These are phyloP conservation scores for Hypsibius dujardini DNA, from an alignment of 1,140 invertebrate species.

Conservation along the genomic window DNA sequence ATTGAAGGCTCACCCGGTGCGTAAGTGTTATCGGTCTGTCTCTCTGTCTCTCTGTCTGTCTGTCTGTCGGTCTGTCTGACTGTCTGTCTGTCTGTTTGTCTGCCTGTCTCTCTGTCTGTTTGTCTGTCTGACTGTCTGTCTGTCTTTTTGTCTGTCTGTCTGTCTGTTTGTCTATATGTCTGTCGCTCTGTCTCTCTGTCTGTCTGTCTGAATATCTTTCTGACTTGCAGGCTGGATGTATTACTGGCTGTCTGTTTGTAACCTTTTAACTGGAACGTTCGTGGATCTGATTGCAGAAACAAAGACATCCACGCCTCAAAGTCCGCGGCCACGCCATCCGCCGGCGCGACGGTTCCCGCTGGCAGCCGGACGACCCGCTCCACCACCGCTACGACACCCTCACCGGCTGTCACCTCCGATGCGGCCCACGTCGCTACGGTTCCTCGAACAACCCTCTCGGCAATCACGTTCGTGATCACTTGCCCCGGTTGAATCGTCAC, in stretches of 20 bases:
- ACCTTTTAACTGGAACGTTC: too few species aligned
- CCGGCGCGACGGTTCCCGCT: not conserved
- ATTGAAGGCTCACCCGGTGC: too few species aligned
- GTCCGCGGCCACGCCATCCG: not conserved
- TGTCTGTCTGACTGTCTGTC: not conserved
- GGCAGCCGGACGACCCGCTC: not conserved
- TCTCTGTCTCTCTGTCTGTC: not conserved
- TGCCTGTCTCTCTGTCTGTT: too few species aligned
- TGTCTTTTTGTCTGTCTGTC: too few species aligned
- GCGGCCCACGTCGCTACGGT: too few species aligned
- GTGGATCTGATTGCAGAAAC: not conserved
- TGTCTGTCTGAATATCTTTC: too few species aligned
- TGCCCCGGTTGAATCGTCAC: not conserved
- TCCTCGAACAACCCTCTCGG: constrained; percentile 2
- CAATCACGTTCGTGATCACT: not conserved
- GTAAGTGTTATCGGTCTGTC: too few species aligned
- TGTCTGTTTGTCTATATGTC: too few species aligned
- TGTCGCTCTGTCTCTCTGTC: too few species aligned
- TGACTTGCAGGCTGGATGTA: too few species aligned
- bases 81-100: too few species aligned
- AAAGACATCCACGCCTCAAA: not conserved
- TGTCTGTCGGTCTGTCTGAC: not conserved
- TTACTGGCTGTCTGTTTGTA: too few species aligned
- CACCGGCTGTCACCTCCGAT: not conserved
- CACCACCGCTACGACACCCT: not conserved